phyloP scores from a whole-genome alignment of 2,113 vertebrate genomes.

The Ginglymostoma cirratum region DNA sequence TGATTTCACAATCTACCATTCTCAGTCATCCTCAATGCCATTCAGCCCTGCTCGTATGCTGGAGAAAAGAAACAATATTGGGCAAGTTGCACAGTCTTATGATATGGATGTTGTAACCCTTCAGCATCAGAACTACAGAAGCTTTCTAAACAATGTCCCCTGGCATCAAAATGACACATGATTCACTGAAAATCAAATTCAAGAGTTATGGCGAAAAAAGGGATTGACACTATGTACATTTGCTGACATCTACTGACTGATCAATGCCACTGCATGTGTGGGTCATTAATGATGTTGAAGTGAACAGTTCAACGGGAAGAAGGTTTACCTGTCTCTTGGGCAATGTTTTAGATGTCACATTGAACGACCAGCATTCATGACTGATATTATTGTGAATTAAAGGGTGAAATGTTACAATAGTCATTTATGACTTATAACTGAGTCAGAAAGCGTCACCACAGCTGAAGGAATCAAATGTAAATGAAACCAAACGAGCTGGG shows the following conservation, averaged over 20 bases:
- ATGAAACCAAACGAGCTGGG: not conserved
- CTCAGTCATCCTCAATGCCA: not conserved
- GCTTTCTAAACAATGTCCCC: not conserved
- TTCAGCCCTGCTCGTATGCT: not conserved
- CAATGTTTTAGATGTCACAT: not conserved
- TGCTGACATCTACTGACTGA: slow-evolving; percentile 20
- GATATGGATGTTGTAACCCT: not conserved
- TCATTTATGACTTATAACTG: not conserved
- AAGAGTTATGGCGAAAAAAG: too few species aligned
- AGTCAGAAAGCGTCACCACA: not conserved
- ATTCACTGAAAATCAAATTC: not conserved
- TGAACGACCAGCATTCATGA: not conserved
- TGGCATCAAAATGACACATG: not conserved
- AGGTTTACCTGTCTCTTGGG: not conserved
- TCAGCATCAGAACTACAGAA: not conserved
- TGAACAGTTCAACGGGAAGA: not conserved
- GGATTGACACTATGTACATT: not conserved
- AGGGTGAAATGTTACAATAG: not conserved
- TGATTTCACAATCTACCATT: not conserved
- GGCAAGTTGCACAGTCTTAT: not conserved
- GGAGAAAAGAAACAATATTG: not conserved
- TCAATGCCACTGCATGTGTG: not conserved
- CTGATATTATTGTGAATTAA: not conserved
- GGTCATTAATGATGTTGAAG: not conserved
- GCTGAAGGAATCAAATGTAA: not conserved